These are phyloP conservation scores for Varanus komodoensis DNA, from an alignment of 2,113 vertebrate species.

Conservation along the genomic window DNA sequence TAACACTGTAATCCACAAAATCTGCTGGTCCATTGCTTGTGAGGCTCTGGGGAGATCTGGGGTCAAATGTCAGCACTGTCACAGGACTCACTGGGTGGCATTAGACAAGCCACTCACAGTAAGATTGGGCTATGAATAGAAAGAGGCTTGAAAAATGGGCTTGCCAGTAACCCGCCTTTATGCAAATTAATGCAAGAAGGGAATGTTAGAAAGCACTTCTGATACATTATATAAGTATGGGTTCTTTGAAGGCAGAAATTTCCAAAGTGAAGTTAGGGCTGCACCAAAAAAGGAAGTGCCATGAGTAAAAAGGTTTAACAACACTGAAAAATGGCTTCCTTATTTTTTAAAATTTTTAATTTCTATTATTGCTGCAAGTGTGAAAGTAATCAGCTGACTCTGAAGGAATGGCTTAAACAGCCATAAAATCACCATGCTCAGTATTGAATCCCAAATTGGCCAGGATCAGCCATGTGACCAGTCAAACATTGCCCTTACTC, in stretches of 20 bases:
- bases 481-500: not conserved
- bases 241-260: not conserved
- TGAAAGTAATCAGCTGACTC: not conserved
- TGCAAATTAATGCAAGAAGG: not conserved
- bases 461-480: too few species aligned
- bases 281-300: not conserved
- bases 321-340: not conserved
- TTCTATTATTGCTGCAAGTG: not conserved
- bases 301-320: not conserved
- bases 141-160: not conserved
- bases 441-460: not conserved
- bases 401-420: not conserved
- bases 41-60: slow-evolving; percentile 4
- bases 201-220: not conserved
- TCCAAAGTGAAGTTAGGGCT: not conserved
- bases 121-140: not conserved
- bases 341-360: too few species aligned
- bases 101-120: not conserved
- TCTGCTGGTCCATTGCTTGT: not conserved
- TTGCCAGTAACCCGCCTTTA: not conserved
- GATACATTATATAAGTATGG: not conserved
- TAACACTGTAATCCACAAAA: slow-evolving; percentile 28
- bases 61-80: slow-evolving; percentile 32
- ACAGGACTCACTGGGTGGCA: slow-evolving; percentile 58
- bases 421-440: not conserved